Evolutionary conservation across 92 coral and sea anemone genomes (phyloP).

Genomic region (Porites evermanni): DNA sequence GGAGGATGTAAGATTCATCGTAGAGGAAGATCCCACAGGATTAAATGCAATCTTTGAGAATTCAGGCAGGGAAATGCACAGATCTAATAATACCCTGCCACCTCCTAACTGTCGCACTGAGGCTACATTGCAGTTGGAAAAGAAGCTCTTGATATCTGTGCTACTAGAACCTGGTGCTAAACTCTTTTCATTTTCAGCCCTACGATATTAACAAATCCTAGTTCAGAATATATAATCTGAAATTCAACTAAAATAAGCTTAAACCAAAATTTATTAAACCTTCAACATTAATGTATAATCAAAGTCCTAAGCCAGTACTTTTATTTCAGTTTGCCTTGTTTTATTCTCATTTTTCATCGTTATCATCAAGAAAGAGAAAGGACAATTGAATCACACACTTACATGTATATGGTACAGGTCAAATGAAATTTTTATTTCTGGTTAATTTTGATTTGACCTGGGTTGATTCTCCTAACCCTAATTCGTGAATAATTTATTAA

Average conservation of each 20-base stretch:
- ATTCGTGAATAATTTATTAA: no score
- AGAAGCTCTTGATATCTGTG: constrained; percentile 85
- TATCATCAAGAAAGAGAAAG: no score
- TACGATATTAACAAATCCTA: neutral
- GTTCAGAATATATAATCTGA: neutral
- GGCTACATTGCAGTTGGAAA: constrained; percentile 87
- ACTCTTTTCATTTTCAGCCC: constrained; percentile 47
- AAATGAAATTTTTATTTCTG: no score
- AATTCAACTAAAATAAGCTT: neutral
- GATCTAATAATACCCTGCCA: constrained; percentile 82
- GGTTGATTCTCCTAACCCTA: no score
- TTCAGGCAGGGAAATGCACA: constrained; percentile 84
- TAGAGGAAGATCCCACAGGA: constrained; percentile 3
- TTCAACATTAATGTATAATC: no score
- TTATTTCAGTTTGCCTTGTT: no score
- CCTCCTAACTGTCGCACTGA: constrained; percentile 86
- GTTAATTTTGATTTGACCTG: no score
- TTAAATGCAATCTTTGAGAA: constrained; percentile 58
- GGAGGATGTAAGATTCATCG: constrained; percentile 29
- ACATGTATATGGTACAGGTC: no score
- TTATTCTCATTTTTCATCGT: no score
- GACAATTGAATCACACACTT: no score
- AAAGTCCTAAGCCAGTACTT: no score
- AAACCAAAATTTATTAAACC: neutral
- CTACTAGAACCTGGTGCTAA: constrained; percentile 17